Evolutionary conservation across 1,140 invertebrate species (phyloP).

Genomic region (Pseudomyrmex concolor): DNA sequence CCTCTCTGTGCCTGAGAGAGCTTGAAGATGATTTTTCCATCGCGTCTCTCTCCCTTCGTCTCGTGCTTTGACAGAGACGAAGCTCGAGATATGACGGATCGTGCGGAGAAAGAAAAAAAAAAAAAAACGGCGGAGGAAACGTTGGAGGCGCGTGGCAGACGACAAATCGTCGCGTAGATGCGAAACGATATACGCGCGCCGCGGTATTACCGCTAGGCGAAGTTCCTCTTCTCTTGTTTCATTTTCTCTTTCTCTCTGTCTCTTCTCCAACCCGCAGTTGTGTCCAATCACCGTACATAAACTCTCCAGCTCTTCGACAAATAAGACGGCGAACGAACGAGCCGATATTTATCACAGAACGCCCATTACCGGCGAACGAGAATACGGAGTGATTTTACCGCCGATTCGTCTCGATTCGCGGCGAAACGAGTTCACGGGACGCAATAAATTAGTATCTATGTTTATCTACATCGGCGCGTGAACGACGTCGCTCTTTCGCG

Average conservation of each 20-base stretch:
- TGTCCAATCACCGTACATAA: neutral
- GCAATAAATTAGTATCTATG: constrained; percentile 26
- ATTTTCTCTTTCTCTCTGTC: neutral
- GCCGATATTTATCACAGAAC: constrained; percentile 40
- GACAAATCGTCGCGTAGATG: constrained; percentile 49
- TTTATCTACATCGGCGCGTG: neutral
- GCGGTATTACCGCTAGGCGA: neutral
- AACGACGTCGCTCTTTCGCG: neutral
- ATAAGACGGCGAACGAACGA: constrained; percentile 30
- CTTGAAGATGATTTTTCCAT: constrained; percentile 25
- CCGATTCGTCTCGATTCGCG: constrained; percentile 16
- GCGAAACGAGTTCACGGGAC: neutral
- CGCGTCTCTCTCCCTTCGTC: neutral
- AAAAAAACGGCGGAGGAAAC: constrained; percentile 5
- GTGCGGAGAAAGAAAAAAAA: constrained; percentile 8
- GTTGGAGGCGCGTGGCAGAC: constrained; percentile 37
- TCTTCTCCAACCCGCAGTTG: neutral
- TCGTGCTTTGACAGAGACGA: constrained; percentile 48
- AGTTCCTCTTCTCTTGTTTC: neutral
- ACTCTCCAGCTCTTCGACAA: neutral
- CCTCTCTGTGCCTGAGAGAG: constrained; percentile 4
- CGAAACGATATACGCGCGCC: constrained; percentile 14
- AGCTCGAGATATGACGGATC: constrained; percentile 42
- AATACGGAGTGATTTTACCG: neutral
- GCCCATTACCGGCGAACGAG: constrained; percentile 7